phyloP scores from a whole-genome alignment of 1,140 invertebrate genomes.

The Armadillidium nasatum region DNA sequence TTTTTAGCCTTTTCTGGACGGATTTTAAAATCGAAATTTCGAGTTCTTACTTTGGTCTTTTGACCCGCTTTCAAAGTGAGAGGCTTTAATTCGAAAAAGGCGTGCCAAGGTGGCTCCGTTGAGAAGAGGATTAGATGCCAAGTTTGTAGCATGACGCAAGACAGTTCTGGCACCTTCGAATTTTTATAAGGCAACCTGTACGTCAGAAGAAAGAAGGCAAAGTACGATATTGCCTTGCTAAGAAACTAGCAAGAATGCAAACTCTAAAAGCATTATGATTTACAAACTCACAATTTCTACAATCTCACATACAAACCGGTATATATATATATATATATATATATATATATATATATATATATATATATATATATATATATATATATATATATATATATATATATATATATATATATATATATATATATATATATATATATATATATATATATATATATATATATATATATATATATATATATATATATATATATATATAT shows the following conservation, averaged over 20 bases:
- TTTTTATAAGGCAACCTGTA: background rate
- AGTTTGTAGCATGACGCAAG: slow-evolving; percentile 3
- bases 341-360: no score
- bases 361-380: no score
- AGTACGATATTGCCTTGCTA: background rate
- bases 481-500: no score
- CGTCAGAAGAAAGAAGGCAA: background rate
- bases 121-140: background rate
- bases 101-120: background rate
- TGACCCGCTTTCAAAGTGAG: background rate
- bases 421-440: no score
- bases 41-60: background rate
- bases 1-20: background rate
- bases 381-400: no score
- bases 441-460: no score
- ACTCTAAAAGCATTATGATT: background rate
- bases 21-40: background rate
- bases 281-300: background rate
- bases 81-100: background rate
- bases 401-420: no score
- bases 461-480: no score
- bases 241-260: background rate
- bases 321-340: no score
- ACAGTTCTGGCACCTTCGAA: background rate
- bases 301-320: no score